phyloP scores from a whole-genome alignment of 1,140 invertebrate species.

The Listronotus bonariensis region DNA sequence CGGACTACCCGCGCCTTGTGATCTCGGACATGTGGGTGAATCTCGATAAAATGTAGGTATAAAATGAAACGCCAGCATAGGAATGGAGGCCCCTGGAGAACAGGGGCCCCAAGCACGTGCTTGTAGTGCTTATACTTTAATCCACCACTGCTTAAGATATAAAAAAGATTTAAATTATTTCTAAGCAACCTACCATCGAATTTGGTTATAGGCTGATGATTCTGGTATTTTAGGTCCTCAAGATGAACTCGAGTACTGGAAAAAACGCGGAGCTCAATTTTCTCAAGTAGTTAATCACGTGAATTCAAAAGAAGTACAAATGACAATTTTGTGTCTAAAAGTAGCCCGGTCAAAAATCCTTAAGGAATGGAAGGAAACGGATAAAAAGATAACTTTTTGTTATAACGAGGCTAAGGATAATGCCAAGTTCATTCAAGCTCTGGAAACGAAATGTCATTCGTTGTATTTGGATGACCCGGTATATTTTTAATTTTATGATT shows the following conservation, averaged over 20 bases:
- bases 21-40: no score
- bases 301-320: slow-evolving; percentile 72
- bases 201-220: no score
- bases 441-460: slow-evolving; percentile 94
- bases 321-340: slow-evolving; percentile 78
- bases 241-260: slow-evolving; percentile 96
- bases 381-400: slow-evolving; percentile 86
- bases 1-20: no score
- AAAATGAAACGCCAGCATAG: no score
- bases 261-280: slow-evolving; percentile 88
- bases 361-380: slow-evolving; percentile 85
- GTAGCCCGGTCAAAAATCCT: slow-evolving; percentile 80
- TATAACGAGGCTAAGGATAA: slow-evolving; percentile 96
- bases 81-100: no score
- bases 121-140: no score
- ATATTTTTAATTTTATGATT: no score
- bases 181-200: not conserved
- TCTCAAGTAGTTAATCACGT: slow-evolving; percentile 86
- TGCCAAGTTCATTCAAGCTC: slow-evolving; percentile 91
- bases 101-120: no score
- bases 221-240: slow-evolving; percentile 68
- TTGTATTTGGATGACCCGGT: slow-evolving; percentile 91
- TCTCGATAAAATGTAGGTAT: no score
- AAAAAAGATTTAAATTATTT: no score
- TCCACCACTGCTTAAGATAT: no score